phyloP scores from a whole-genome alignment of 2,113 vertebrate species.

The Candoia aspera region DNA sequence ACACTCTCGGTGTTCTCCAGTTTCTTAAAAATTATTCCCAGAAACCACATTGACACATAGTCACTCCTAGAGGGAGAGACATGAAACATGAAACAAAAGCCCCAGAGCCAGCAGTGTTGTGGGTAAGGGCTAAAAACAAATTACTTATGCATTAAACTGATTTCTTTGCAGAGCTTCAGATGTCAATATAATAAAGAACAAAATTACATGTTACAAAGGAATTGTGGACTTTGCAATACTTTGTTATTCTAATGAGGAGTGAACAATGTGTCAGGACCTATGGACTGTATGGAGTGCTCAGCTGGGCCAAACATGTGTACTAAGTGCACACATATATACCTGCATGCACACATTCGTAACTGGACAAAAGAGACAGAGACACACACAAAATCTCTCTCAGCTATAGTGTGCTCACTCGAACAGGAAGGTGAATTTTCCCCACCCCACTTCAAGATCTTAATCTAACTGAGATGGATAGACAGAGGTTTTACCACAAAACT shows the following conservation, averaged over 20 bases:
- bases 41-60: constrained; percentile 95
- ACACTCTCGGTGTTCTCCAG: constrained; percentile 90
- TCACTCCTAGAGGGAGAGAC: constrained; percentile 76
- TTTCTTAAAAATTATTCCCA: constrained; percentile 95
- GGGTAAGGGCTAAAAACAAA: neutral
- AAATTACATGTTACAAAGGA: neutral
- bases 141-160: neutral
- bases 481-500: neutral
- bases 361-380: neutral
- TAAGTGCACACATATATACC: neutral
- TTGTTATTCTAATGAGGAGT: neutral
- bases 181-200: neutral
- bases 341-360: neutral
- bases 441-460: neutral
- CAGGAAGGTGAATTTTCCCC: neutral
- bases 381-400: neutral
- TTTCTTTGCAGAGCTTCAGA: neutral
- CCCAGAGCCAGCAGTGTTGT: neutral
- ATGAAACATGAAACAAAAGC: neutral
- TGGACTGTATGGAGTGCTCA: neutral
- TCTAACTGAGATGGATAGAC: neutral
- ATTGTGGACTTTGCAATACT: neutral
- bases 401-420: neutral
- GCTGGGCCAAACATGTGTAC: neutral
- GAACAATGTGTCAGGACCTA: neutral